Base-by-base conservation (phyloP, 92 coral and sea anemone genomes). In the Siderastrea siderea region DNA sequence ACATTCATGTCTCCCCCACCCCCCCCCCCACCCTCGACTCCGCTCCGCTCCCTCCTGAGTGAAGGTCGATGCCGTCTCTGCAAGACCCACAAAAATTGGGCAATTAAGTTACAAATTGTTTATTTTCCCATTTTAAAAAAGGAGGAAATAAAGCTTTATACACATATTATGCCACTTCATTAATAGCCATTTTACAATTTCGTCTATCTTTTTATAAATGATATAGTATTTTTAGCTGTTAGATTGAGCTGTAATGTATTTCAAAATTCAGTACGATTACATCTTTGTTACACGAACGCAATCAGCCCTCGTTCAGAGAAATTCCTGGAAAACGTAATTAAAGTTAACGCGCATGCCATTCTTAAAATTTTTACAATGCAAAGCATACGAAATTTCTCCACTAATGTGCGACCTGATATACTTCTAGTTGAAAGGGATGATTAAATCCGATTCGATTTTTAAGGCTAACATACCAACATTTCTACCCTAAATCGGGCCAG, bases 121-220 rank as follows among this genome's bases (percentile, higher is more conserved):
- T 79, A 78, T 78, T 78, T 78, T n/a, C 47, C 26, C 47, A n/a
- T n/a, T 9, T 47, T 15, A n/a, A 44, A 58, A 60, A 59, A 6
- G 44, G 45, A 47, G 54, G 12, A 5, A 48, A 47, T 78, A 45
- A 16, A 61, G 69, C 46, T 78, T 8, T 78, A 43, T 60, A 78
- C 82, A 78, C 66, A 15, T 3, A 26, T 53, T 5, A 45, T 14
- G 7, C 14, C 13, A 54, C 59, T n/a, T 67, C 6, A 26, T 67
- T 67, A 43, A 38, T 26, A 71, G 54, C 55, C 47, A 43, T 57
- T 76, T 76, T 58, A 76, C 53, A 76, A 73, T 74, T 76, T 58
- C 5, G 13, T 11, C 51, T 45, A 38, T 76, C 67, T 6, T 54
- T 9, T 55, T 13, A 16, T 6, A 53, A 55, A 44, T 12, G 43